phyloP scores from a whole-genome alignment of 2,797 vertebrate species.

The Myioborus miniatus region DNA sequence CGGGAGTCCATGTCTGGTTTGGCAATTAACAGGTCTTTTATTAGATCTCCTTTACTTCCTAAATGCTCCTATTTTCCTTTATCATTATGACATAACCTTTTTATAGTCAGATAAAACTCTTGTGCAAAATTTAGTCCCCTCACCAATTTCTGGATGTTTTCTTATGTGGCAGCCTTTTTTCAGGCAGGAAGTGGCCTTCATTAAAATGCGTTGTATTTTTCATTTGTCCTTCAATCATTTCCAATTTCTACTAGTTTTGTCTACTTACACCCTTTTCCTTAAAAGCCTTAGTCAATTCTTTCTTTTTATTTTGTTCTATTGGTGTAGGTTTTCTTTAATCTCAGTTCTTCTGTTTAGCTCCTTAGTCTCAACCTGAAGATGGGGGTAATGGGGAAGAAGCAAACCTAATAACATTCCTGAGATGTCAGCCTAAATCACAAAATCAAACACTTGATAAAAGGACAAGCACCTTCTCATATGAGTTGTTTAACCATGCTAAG shows the following conservation, averaged over 20 bases:
- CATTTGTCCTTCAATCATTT: not conserved
- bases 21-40: conserved; percentile 38
- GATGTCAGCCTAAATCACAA: not conserved
- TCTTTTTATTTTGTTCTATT: not conserved
- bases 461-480: not conserved
- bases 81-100: not conserved
- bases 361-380: not conserved
- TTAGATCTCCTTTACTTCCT: conserved; percentile 44
- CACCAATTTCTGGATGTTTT: not conserved
- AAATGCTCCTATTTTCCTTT: conserved; percentile 27
- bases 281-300: not conserved
- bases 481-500: not conserved
- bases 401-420: not conserved
- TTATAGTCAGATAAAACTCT: not conserved
- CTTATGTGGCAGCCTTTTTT: not conserved
- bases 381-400: not conserved
- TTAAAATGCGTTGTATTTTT: not conserved
- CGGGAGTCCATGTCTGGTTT: conserved; percentile 10
- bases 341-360: not conserved
- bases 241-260: not conserved
- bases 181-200: not conserved
- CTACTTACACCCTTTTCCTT: not conserved
- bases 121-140: not conserved
- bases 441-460: not conserved
- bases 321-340: not conserved